phyloP scores from a whole-genome alignment of 2,888 invertebrate genomes.

The Epiblema foenella region DNA sequence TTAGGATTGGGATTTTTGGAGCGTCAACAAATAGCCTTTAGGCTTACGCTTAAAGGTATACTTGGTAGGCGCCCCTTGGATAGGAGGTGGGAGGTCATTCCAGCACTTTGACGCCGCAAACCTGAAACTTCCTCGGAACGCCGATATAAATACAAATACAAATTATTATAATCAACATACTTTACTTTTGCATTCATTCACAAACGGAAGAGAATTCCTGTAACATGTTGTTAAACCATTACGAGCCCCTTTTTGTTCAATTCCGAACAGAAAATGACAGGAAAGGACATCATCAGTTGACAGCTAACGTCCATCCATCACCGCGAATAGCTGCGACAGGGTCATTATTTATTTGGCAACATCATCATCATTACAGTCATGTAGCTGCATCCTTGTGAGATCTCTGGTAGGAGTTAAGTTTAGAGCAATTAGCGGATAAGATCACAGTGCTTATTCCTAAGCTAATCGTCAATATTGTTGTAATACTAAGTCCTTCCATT shows the following conservation, averaged over 20 bases:
- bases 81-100: no score
- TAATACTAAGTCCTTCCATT: background rate
- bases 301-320: conserved; percentile 65
- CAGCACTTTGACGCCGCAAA: no score
- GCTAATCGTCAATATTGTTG: background rate
- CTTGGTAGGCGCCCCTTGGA: no score
- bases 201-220: background rate
- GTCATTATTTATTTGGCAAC: conserved; percentile 77
- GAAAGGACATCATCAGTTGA: conserved; percentile 49
- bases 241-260: conserved; percentile 25
- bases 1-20: no score
- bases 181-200: background rate
- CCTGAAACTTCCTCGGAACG: no score
- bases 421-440: conserved; percentile 42
- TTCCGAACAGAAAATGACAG: conserved; percentile 52
- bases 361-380: conserved; percentile 66
- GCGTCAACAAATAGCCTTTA: no score
- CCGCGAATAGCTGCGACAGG: conserved; percentile 61
- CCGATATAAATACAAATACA: no score
- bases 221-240: conserved; percentile 10
- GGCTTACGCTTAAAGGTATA: no score
- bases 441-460: background rate
- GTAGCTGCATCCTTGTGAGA: conserved; percentile 53
- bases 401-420: conserved; percentile 47
- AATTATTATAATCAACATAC: no score